Conservation (phyloP, 1,140 invertebrate genomes). For the Brachionus rotundiformis region DNA sequence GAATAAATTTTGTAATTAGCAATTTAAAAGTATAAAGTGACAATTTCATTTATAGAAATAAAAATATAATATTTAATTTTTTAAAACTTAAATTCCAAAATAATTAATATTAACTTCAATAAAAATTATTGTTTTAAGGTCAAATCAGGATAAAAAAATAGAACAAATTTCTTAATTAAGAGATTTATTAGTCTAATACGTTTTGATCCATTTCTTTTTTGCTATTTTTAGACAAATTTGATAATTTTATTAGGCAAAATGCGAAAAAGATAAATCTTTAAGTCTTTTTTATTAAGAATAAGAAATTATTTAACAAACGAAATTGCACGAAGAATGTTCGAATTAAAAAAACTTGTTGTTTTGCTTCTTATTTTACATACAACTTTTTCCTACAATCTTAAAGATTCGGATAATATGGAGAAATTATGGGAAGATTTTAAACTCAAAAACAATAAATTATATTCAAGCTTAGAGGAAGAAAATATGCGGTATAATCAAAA, state of each 20-base stretch:
- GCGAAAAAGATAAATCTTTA: not conserved
- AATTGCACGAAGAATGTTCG: not conserved
- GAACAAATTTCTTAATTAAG: not conserved
- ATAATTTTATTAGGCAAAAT: not conserved
- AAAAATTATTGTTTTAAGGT: not conserved
- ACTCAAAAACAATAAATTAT: slow-evolving; percentile 32
- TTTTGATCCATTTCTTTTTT: not conserved
- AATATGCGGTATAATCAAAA: not conserved
- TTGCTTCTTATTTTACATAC: too few relatives aligned
- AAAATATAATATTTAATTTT: too few relatives aligned
- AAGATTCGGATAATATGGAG: slow-evolving; percentile 8
- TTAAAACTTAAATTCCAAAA: too few relatives aligned
- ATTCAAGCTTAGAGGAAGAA: slow-evolving; percentile 12
- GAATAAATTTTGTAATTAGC: too few relatives aligned
- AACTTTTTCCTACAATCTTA: not conserved
- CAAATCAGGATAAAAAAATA: not conserved
- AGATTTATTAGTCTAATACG: not conserved
- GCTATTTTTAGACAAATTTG: not conserved
- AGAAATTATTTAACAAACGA: not conserved
- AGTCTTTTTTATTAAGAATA: not conserved
- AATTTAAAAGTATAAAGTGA: too few relatives aligned
- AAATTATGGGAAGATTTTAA: slow-evolving; percentile 42
- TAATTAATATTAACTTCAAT: not conserved
- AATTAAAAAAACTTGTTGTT: too few relatives aligned
- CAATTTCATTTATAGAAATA: too few relatives aligned